Conservation (phyloP, 2,797 vertebrate species). For the Steatocranus sp. region DNA sequence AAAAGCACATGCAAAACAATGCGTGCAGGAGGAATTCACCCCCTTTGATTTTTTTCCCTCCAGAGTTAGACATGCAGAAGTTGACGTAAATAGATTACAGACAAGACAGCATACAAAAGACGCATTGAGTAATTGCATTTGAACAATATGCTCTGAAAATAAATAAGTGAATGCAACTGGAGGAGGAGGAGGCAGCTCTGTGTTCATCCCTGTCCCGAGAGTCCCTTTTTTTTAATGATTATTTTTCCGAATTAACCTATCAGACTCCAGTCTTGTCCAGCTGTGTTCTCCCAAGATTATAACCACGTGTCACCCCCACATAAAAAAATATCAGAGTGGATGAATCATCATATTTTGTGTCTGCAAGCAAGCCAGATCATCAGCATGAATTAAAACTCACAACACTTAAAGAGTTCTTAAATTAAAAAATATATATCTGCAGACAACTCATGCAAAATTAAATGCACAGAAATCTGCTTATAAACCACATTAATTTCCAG, state of each 20-base stretch:
- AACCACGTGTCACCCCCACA: background rate
- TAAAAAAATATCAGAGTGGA: background rate
- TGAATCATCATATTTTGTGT: background rate
- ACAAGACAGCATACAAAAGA: background rate
- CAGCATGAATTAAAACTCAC: background rate
- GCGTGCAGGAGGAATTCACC: constrained; percentile 29
- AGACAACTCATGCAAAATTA: background rate
- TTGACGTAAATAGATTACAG: background rate
- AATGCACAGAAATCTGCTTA: background rate
- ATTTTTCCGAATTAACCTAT: background rate
- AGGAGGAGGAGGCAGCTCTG: background rate
- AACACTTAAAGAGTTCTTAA: background rate
- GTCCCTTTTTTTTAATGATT: background rate
- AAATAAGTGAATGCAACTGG: background rate
- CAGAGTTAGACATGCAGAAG: background rate
- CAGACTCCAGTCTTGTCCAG: background rate
- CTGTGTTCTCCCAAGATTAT: background rate
- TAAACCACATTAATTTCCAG: background rate
- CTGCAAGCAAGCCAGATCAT: background rate
- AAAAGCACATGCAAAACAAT: constrained; percentile 50
- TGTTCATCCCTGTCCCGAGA: background rate
- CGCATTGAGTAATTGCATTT: background rate
- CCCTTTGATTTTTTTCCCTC: background rate
- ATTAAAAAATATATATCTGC: background rate
- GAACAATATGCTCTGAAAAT: background rate